Conservation (phyloP, 2,888 invertebrate species). For the Eulithis prunata region DNA sequence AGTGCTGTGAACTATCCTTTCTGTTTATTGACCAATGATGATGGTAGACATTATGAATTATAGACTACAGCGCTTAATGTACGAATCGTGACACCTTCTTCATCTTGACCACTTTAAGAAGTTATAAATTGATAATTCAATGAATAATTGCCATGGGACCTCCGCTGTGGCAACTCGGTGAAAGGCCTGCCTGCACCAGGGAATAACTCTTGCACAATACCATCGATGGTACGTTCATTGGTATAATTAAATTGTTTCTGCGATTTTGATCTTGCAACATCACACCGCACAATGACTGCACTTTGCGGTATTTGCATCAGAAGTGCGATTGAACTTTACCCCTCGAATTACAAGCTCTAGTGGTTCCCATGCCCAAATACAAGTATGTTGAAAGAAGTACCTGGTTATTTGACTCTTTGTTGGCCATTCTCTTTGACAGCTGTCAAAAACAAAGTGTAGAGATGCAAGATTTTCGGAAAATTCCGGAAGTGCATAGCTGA, state of each 20-base stretch:
- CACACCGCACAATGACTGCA: slow-evolving; percentile 34
- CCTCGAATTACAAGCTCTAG: slow-evolving; percentile 26
- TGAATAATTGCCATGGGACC: slow-evolving; percentile 53
- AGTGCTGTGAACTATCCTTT: no score
- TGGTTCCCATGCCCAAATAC: slow-evolving; percentile 21
- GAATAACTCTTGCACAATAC: slow-evolving; percentile 47
- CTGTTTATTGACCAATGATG: no score
- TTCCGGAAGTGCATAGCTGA: no score
- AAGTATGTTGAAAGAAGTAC: slow-evolving; percentile 15
- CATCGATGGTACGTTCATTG: slow-evolving; percentile 36
- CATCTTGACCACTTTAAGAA: slow-evolving; percentile 37
- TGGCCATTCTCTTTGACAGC: no score
- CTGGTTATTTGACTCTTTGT: no score
- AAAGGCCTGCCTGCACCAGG: slow-evolving; percentile 48
- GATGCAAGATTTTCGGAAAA: no score
- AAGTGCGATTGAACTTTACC: slow-evolving; percentile 35
- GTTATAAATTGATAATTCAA: slow-evolving; percentile 22
- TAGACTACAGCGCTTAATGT: slow-evolving; percentile 30
- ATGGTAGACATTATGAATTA: slow-evolving; percentile 1
- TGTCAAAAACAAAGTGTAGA: no score
- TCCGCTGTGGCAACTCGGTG: slow-evolving; percentile 48
- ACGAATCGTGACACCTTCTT: slow-evolving; percentile 41
- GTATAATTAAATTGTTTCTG: slow-evolving; percentile 52
- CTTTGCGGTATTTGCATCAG: slow-evolving; percentile 40
- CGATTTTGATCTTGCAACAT: slow-evolving; percentile 39